Evolutionary conservation across 1,140 invertebrate genomes (phyloP).

Genomic region (Ostrea denselamellosa): DNA sequence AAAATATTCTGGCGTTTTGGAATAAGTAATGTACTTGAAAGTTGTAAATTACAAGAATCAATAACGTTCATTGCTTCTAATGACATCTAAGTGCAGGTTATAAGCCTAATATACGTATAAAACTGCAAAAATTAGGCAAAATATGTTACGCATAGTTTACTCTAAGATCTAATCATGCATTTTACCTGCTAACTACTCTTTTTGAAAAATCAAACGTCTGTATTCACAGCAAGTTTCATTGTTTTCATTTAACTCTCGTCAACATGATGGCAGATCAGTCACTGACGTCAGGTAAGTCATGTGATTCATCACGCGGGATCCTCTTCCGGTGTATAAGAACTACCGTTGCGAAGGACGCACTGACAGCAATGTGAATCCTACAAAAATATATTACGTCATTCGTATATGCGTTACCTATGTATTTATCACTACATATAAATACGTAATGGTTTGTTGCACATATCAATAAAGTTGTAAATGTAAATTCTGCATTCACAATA

Average conservation of each 20-base stretch:
- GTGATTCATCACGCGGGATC: slow-evolving; percentile 42
- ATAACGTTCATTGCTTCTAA: too few species aligned
- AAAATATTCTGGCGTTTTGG: too few species aligned
- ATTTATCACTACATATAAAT: neutral
- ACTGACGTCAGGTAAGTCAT: slow-evolving; percentile 42
- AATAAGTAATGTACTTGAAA: too few species aligned
- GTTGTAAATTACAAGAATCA: too few species aligned
- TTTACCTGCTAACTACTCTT: neutral
- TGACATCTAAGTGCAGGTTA: too few species aligned
- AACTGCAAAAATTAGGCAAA: neutral
- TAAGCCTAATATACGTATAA: too few species aligned
- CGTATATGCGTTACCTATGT: neutral
- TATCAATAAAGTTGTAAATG: too few species aligned
- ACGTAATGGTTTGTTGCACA: neutral
- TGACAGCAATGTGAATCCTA: neutral
- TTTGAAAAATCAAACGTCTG: neutral
- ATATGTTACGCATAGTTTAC: neutral
- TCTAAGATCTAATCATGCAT: neutral
- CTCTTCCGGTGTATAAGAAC: slow-evolving; percentile 17
- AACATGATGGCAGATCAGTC: slow-evolving; percentile 37
- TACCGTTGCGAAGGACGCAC: slow-evolving; percentile 26
- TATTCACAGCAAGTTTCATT: neutral
- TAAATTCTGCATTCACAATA: too few species aligned
- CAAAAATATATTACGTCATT: neutral
- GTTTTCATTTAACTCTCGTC: slow-evolving; percentile 27